Conservation (phyloP, 2,888 invertebrate species). For the Portevinia maculata region DNA sequence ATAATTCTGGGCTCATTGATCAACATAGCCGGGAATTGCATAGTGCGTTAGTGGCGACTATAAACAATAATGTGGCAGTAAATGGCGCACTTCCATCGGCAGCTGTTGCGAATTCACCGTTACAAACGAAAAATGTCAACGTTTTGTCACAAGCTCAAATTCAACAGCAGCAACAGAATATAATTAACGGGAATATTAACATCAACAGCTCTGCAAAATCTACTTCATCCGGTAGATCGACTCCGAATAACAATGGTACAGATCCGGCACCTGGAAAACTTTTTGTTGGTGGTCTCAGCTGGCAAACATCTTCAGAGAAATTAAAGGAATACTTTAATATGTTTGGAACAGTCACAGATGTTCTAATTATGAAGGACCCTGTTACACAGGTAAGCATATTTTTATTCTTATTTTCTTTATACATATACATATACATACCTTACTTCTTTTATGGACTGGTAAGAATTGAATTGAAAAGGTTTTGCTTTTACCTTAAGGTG, state of each 20-base stretch:
- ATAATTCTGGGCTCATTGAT: constrained; percentile 81
- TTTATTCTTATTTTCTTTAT: constrained; percentile 14
- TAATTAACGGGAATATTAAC: constrained; percentile 38
- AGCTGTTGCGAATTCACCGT: constrained; percentile 76
- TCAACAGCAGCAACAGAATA: constrained; percentile 75
- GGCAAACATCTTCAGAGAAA: constrained; percentile 96
- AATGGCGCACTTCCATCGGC: constrained; percentile 82
- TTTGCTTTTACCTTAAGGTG: background rate
- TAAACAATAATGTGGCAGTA: constrained; percentile 83
- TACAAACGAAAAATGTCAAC: constrained; percentile 58
- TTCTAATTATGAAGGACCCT: constrained; percentile 97
- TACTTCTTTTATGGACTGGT: background rate
- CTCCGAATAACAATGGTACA: constrained; percentile 86
- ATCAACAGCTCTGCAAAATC: constrained; percentile 82
- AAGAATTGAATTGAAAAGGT: background rate
- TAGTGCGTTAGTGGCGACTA: constrained; percentile 83
- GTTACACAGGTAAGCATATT: constrained; percentile 90
- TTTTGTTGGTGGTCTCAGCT: constrained; percentile 95
- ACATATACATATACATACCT: too few species aligned
- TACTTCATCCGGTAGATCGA: constrained; percentile 90
- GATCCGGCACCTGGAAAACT: constrained; percentile 93
- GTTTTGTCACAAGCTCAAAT: constrained; percentile 77
- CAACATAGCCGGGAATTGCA: constrained; percentile 82
- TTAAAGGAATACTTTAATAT: constrained; percentile 96
- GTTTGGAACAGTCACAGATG: constrained; percentile 95